A percentile compares a stretch with the other conserved stretches of the same genome.
Evolutionary conservation across 2,797 vertebrate genomes (phyloP).

Genomic region (Fringilla coelebs): DNA sequence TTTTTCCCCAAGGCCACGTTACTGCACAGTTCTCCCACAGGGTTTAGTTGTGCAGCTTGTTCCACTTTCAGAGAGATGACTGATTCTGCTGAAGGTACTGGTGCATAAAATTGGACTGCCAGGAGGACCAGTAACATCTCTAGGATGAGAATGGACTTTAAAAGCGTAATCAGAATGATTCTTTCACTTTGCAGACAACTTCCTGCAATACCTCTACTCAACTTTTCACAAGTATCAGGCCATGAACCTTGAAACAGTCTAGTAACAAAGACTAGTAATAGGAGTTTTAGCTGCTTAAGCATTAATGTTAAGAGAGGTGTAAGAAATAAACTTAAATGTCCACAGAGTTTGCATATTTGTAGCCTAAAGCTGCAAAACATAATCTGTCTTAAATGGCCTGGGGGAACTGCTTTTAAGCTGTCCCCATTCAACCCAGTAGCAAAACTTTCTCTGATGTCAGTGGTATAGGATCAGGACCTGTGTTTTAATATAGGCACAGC

Average conservation of each 20-base stretch:
- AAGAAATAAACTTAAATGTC: background rate
- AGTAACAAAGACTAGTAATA: background rate
- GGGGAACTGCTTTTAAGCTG: background rate
- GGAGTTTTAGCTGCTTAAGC: background rate
- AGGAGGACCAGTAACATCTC: background rate
- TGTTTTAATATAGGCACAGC: background rate
- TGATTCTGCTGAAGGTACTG: background rate
- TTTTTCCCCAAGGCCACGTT: background rate
- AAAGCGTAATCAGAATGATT: background rate
- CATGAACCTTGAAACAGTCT: background rate
- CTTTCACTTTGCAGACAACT: background rate
- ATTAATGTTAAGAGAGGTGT: background rate
- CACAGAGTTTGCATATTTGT: background rate
- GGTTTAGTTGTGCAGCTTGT: background rate
- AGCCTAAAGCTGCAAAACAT: background rate
- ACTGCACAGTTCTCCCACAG: background rate
- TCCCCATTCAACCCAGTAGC: background rate
- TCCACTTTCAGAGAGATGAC: conserved; percentile 18
- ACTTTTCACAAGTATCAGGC: background rate
- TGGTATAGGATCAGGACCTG: background rate
- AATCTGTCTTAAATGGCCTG: background rate
- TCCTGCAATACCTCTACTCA: background rate
- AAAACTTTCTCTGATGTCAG: background rate
- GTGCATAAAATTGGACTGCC: conserved; percentile 46
- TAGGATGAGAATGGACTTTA: background rate